Conservation (phyloP, 2,797 vertebrate species). For the Phaenicophaeus curvirostris region DNA sequence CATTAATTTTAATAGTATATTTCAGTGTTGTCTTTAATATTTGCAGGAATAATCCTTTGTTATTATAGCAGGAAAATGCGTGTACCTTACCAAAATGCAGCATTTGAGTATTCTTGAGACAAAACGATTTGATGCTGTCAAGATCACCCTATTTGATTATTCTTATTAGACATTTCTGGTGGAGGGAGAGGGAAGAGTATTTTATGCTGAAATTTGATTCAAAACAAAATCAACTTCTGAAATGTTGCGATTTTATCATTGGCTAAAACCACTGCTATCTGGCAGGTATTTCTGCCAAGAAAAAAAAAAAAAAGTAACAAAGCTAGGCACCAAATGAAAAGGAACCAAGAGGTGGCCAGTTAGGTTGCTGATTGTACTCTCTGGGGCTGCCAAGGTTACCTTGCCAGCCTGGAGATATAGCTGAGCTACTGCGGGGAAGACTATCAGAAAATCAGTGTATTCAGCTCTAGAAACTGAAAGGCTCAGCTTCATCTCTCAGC, state of each 20-base stretch:
- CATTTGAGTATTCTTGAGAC: background rate
- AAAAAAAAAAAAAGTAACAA: background rate
- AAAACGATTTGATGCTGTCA: background rate
- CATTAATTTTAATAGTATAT: slow-evolving; percentile 12
- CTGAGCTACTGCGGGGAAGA: background rate
- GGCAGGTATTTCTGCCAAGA: background rate
- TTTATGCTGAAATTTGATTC: background rate
- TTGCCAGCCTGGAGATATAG: background rate
- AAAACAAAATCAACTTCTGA: background rate
- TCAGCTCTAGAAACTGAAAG: background rate
- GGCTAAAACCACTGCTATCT: background rate
- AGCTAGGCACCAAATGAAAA: background rate
- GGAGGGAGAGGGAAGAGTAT: background rate
- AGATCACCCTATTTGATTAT: background rate
- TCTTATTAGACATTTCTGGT: background rate
- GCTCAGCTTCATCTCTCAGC: background rate
- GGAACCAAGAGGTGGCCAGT: fast-evolving
- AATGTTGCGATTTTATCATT: background rate
- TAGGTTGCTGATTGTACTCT: background rate
- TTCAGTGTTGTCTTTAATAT: background rate
- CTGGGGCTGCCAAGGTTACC: background rate
- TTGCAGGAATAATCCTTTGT: background rate
- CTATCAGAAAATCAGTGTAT: background rate
- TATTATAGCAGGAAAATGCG: background rate
- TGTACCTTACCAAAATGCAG: background rate